Conservation (phyloP, 2,797 vertebrate genomes). For the Gastrophryne carolinensis region DNA sequence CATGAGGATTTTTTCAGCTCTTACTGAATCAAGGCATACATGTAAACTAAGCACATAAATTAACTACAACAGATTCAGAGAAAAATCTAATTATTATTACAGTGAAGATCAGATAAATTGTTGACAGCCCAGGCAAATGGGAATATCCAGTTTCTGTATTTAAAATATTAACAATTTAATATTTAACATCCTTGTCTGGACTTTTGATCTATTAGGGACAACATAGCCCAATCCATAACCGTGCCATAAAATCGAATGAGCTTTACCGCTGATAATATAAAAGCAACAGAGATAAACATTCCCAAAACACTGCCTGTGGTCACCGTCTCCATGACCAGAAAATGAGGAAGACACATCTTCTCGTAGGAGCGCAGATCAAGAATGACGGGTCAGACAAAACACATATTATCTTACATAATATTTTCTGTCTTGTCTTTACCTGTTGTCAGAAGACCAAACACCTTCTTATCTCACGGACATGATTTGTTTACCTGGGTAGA, state of each 20-base stretch:
- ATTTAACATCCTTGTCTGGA: neutral
- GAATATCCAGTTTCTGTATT: too few species aligned
- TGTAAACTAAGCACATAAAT: too few species aligned
- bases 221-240: neutral
- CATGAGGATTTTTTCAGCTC: too few species aligned
- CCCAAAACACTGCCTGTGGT: neutral
- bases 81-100: too few species aligned
- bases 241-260: neutral
- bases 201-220: neutral
- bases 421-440: constrained; percentile 1
- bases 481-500: neutral
- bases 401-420: constrained; percentile 6
- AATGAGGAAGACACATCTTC: neutral
- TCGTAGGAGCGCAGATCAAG: neutral
- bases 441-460: neutral
- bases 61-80: too few species aligned
- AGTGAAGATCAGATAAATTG: too few species aligned
- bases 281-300: neutral
- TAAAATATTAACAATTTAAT: neutral
- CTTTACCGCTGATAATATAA: neutral
- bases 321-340: neutral
- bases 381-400: constrained; percentile 7
- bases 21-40: too few species aligned
- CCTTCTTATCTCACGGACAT: neutral
- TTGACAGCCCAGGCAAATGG: too few species aligned